Base-by-base conservation (phyloP, 2,888 invertebrate genomes). In the Rambutsinella grinnellia region DNA sequence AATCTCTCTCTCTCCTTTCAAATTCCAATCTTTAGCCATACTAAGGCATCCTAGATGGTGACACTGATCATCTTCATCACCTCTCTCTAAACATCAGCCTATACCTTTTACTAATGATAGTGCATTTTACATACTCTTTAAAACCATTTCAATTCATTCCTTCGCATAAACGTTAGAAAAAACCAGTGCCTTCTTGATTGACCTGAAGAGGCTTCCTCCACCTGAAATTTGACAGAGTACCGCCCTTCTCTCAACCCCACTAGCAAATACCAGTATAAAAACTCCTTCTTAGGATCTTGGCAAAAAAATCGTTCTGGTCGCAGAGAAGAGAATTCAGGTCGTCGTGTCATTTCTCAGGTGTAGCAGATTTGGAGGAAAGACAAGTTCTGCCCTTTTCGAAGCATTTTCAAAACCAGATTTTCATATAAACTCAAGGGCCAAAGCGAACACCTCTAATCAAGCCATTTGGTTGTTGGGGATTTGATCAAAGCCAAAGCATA, bases 301-400 rank as follows among this genome's bases (percentile, higher is more conserved):
- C 36, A 36, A 36, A 36, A 36, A 36, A 36, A 13, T 36, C 13
- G 36, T n/a, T n/a, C n/a, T n/a, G n/a, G n/a, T n/a, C n/a, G 36
- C 36, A 62, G 62, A 62, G 53, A 57, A 26, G 47, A 68, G 60
- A 70, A 70, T 28, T 36, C 57, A 71, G 71, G 71, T 71, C 71
- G 71, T 17, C 61, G 46, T 70, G 70, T 70, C 70, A 62, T 70
- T 70, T 70, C 62, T 63, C 57, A 63, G 63, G 62, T 63, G 63
- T 57, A 36, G 13, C 6, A 8, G 5, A 8, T 36, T 5, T 36
- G 36, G 36, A 36, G 36, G 36, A 36, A 36, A 36, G 36, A 36
- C 36, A 13, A 36, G 36, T 13, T 36, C 36, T 36, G 5, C 36
- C 36, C 36, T 36, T 13, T 13, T 8, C 13, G 36, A 36, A 36